These are phyloP conservation scores for Siderastrea siderea DNA, from an alignment of 92 coral and sea anemone species.

Conservation along the genomic window DNA sequence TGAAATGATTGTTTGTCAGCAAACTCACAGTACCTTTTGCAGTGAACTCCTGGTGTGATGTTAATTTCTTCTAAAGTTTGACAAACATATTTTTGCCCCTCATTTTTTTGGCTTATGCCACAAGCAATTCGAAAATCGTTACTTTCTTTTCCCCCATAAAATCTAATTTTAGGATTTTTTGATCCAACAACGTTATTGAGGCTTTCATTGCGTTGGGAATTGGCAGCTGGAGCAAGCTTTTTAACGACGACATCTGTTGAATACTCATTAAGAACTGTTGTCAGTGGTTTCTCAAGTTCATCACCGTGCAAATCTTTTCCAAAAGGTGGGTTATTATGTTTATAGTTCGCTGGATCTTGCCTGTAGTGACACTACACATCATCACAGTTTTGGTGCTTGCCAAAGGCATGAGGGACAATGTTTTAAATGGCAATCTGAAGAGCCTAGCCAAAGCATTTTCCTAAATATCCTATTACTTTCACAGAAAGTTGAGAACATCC, in stretches of 20 bases:
- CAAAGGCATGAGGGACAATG: constrained; percentile 67
- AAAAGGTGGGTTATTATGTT: constrained; percentile 40
- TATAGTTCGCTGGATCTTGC: constrained; percentile 23
- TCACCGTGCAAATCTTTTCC: constrained; percentile 51
- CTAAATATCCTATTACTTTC: constrained; percentile 32
- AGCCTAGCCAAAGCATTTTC: constrained; percentile 52
- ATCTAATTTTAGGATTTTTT: constrained; percentile 58
- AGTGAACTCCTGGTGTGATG: constrained; percentile 47
- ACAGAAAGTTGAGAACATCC: constrained; percentile 22
- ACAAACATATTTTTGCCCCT: constrained; percentile 51
- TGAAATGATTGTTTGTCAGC: constrained; percentile 21
- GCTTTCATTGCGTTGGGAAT: constrained; percentile 40
- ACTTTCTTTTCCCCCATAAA: constrained; percentile 71
- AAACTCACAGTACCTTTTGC: constrained; percentile 27
- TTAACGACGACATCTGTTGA: constrained; percentile 22
- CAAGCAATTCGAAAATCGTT: constrained; percentile 64
- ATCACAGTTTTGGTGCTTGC: constrained; percentile 41
- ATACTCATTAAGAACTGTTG: constrained; percentile 14
- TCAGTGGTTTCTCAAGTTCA: constrained; percentile 2
- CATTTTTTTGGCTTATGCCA: constrained; percentile 55
- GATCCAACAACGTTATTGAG: constrained; percentile 55
- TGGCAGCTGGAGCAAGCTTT: constrained; percentile 32
- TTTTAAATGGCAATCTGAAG: constrained; percentile 23
- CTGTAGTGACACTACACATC: constrained; percentile 36
- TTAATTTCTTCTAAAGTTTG: constrained; percentile 45